Percentiles rank a stretch among this genome's conserved stretches.
phyloP scores from a whole-genome alignment of 1,140 invertebrate genomes.

The Thaumetopoea pityocampa region DNA sequence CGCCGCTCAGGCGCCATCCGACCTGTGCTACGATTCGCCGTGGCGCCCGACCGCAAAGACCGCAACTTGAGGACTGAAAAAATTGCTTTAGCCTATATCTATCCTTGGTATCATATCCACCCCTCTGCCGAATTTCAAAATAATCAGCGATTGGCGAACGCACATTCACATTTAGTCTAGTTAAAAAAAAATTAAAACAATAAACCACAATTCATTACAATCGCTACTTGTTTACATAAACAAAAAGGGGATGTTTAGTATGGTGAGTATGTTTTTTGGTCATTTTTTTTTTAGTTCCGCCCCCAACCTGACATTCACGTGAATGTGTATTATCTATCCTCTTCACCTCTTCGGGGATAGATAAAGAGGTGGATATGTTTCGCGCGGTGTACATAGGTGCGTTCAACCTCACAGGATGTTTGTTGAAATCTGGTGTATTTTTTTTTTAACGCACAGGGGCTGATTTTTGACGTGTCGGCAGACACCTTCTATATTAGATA shows the following conservation, averaged over 20 bases:
- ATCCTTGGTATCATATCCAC: too few species aligned
- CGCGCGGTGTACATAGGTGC: constrained; percentile 39
- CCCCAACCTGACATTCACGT: constrained; percentile 65
- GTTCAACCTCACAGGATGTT: constrained; percentile 64
- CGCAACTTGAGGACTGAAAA: too few species aligned
- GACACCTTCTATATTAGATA: constrained; percentile 51
- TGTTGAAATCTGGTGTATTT: constrained; percentile 68
- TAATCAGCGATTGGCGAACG: too few species aligned
- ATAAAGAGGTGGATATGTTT: constrained; percentile 42
- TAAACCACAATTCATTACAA: constrained; percentile 46
- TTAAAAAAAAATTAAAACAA: constrained; percentile 23
- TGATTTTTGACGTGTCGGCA: constrained; percentile 49
- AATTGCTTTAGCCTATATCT: too few species aligned
- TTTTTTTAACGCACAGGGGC: constrained; percentile 63
- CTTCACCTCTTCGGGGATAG: constrained; percentile 23
- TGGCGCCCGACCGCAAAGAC: too few species aligned
- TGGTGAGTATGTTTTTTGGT: constrained; percentile 50
- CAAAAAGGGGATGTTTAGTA: constrained; percentile 71
- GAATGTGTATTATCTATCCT: constrained; percentile 43
- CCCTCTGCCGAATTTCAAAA: too few species aligned
- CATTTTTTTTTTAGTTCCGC: constrained; percentile 59
- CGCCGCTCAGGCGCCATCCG: too few species aligned
- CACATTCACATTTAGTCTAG: too few species aligned
- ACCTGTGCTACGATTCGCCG: too few species aligned
- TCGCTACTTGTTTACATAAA: constrained; percentile 50